Base-by-base conservation (phyloP, 2,888 invertebrate genomes). In the Orthosia gracilis region DNA sequence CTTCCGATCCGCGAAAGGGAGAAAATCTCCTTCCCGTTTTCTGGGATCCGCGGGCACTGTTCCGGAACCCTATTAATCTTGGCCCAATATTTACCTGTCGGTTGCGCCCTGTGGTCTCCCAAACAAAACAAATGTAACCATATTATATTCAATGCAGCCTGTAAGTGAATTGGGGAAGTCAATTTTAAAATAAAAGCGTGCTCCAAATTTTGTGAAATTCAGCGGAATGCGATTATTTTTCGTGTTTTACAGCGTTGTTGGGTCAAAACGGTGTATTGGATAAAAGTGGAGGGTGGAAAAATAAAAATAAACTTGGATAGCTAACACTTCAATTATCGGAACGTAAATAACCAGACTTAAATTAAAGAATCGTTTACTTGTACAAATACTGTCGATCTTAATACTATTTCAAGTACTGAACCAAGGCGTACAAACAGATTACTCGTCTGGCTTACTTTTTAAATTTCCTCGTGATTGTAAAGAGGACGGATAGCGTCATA, bases 1-100 rank as follows among this genome's bases (percentile, higher is more conserved):
- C 93, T 95, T 95, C 95, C 95, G 94, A 96, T 95, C 93, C 92
- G 92, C 93, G 93, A 95, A 94, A 94, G 93, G 92, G 93, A 95
- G 85, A 94, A 95, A 95, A 96, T 95, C 95, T 95, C 90, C 91
- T 93, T 92, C 91, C 91, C 93, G 90, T 89, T 92, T 84, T 93
- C 92, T 91, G 95, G 92, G 95, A 92, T 91, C 95, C 93, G 91
- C 84, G 77, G 90, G 87, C 87, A 88, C 82, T 86, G 83, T 78
- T 75, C 88, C 89, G 90, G 89, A 91, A 92, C 91, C 89, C 89
- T 87, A 91, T 92, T 91, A 91, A 91, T 91, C 90, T 90, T 87
- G 84, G 84, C 88, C 88, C 91, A 91, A 92, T 92, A 92, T 94
- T 93, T 92, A 93, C 91, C 90, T 91, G 90, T 85, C 89, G 85